Conservation (phyloP, 2,113 vertebrate genomes). For the Chrysochloris asiatica region DNA sequence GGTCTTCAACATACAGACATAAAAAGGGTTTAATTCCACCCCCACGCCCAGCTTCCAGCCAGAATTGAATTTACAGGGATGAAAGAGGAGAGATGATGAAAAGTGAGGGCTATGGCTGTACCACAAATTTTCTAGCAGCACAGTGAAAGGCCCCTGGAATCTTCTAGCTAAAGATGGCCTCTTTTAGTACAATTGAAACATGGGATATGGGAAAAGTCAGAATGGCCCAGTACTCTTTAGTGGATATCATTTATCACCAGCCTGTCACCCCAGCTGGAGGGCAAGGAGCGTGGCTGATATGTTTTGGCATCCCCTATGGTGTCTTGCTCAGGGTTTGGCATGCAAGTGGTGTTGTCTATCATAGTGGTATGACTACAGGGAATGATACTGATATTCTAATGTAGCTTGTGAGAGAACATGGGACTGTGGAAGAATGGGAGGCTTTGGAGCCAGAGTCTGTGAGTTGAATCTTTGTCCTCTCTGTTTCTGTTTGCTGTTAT, state of each 20-base stretch:
- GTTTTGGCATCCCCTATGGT: background rate
- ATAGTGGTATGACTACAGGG: background rate
- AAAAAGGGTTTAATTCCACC: conserved; percentile 55
- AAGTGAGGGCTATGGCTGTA: background rate
- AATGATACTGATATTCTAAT: background rate
- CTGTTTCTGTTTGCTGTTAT: too few species aligned
- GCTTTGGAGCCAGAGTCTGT: background rate
- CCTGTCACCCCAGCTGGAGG: background rate
- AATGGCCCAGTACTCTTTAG: background rate
- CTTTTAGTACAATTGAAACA: background rate
- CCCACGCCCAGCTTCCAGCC: background rate
- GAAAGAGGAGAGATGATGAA: conserved; percentile 15
- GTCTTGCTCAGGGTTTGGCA: background rate
- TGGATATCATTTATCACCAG: background rate
- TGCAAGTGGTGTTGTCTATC: background rate
- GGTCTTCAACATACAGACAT: conserved; percentile 38
- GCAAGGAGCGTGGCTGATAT: background rate
- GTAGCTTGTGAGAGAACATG: background rate
- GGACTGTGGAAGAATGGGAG: background rate
- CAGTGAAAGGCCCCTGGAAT: background rate
- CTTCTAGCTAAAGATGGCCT: background rate
- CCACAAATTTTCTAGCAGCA: background rate
- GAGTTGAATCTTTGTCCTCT: background rate
- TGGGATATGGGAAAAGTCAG: background rate
- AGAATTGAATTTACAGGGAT: conserved; percentile 43